Evolutionary conservation across 2,113 vertebrate genomes (phyloP), one percentile per base, ranked within the genome.

Genomic region (Merops nubicus): DNA sequence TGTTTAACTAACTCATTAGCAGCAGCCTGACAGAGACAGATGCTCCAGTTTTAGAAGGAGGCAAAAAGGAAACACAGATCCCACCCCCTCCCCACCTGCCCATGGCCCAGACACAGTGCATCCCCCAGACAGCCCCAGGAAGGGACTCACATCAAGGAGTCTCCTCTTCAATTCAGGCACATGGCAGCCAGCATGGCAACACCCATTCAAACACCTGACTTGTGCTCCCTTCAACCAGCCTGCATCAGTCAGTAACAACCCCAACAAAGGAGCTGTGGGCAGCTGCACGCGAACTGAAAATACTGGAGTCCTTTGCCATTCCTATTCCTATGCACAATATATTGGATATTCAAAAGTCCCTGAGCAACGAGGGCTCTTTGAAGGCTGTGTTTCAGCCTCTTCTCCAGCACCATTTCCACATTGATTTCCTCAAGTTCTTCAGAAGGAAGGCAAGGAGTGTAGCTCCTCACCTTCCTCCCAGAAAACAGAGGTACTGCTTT

Each of bases 1-100:
- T 96, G 87, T 93, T 97, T 97, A 98, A 98, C 82, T 96, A 96
- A 97, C 97, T 97, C 97, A 97, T 97, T 97, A 98, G 95, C 92
- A 94, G 93, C 57, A 83, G 77, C 77, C 94, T 98, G 84, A 96
- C 97, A 96, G 97, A 97, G 97, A 97, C 5, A 17, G 40, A 97
- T 96, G 93, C 70, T 72, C 59, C 81, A 59, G 91, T 91, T 96
- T 65, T 62, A 84, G 57, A 38, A 89, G 59, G 51, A 48, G 67
- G 50, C 50, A 15, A 95, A 96, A 92, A 84, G 38, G 33, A 48
- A 91, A 64, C 15, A 4, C 40, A 70, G 83, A 89, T 96, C 80
- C 89, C 57, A 81, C 53, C n/a, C 54, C 8, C 8, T 53, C 57
- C 48, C 80, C 88, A 95, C 90, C 91, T 91, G 75, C 64, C 77